Evolutionary conservation across 2,797 vertebrate species (phyloP).

Genomic region (Hydrophis major): DNA sequence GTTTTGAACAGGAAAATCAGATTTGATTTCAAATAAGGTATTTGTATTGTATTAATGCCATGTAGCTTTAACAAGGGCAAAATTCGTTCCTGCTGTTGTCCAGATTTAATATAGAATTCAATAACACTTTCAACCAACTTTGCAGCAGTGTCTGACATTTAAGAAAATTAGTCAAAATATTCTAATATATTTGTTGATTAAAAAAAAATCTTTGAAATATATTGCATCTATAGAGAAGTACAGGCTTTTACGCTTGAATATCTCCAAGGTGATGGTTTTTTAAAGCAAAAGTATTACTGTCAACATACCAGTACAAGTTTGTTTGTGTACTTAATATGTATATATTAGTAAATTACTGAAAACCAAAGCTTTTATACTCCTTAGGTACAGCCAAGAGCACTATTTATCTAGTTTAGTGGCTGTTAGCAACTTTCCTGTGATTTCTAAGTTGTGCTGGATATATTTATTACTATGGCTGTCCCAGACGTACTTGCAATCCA

Average conservation of each 20-base stretch:
- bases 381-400: slow-evolving; percentile 49
- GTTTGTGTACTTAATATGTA: slow-evolving; percentile 57
- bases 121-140: not conserved
- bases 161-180: slow-evolving; percentile 45
- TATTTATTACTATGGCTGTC: slow-evolving; percentile 42
- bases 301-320: slow-evolving; percentile 53
- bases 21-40: not conserved
- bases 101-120: slow-evolving; percentile 51
- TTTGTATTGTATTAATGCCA: not conserved
- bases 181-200: slow-evolving; percentile 45
- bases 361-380: slow-evolving; percentile 74
- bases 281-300: slow-evolving; percentile 44
- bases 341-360: slow-evolving; percentile 62
- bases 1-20: not conserved
- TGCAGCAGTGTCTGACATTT: slow-evolving; percentile 26
- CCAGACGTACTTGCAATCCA: slow-evolving; percentile 29
- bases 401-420: slow-evolving; percentile 52
- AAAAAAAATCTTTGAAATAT: slow-evolving; percentile 28
- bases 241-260: slow-evolving; percentile 53
- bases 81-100: slow-evolving; percentile 39
- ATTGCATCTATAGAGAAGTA: slow-evolving; percentile 31
- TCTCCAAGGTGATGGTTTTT: slow-evolving; percentile 49
- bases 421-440: slow-evolving; percentile 48
- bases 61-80: slow-evolving; percentile 24
- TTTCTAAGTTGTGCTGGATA: slow-evolving; percentile 51